Evolutionary conservation across 2,888 invertebrate species (phyloP), one percentile per base, ranked within the genome.

Genomic region (Scaptomyza caliginosa): DNA sequence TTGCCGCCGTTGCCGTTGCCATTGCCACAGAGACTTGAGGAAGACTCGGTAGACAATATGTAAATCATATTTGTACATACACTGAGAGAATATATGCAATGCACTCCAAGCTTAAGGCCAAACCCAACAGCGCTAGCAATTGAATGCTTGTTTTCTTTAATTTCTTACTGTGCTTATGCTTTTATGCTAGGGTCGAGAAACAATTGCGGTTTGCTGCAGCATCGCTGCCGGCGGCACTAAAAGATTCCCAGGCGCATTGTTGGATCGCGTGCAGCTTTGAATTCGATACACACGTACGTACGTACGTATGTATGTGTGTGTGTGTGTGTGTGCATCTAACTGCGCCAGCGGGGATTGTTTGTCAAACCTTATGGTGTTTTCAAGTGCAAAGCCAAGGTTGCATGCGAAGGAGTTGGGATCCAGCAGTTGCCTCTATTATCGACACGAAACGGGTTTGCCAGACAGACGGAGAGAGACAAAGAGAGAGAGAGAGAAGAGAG

Each of bases 351-450:
- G 58, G 67, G 54, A 50, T 62, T 74, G 74, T 76, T 80, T 79
- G 80, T 77, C 78, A 80, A 74, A 62, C 74, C 78, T 67, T 79
- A 71, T 71, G 77, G 80, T 45, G 67, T 75, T 80, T 82, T 82
- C 81, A 82, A 81, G 83, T 80, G 77, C 83, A 83, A 74, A 74
- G 77, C 80, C 80, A 82, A 82, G 80, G 80, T 80, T 82, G 79
- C 74, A 76, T 79, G 77, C 64, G 55, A 58, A 43, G 66, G 66
- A 66, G 59, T 52, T 51, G n/a, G 38, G 39, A 36, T 11, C 39
- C 48, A 10, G 63, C 34, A 39, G 68, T 36, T 57, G 78, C 56
- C 63, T 81, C 74, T 57, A 80, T 80, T 80, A 80, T 80, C 65
- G 79, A 79, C 82, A 80, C 73, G 80, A 81, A 81, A 79, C 82